Evolutionary conservation across 2,888 invertebrate genomes (phyloP).

Genomic region (Meloe dianella): DNA sequence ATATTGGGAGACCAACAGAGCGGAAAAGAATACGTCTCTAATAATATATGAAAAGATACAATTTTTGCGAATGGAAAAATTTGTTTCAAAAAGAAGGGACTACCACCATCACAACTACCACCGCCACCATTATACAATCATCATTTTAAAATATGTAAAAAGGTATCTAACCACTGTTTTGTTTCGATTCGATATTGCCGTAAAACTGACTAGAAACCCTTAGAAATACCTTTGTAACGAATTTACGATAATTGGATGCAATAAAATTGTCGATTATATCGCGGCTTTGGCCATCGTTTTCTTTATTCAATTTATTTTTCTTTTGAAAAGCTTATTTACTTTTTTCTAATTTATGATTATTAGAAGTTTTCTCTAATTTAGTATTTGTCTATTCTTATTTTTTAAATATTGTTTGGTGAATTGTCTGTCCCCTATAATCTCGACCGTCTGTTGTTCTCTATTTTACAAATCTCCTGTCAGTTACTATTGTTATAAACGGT

Average conservation of each 20-base stretch:
- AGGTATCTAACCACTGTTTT: slow-evolving; percentile 43
- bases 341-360: slow-evolving; percentile 42
- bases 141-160: slow-evolving; percentile 15
- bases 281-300: slow-evolving; percentile 38
- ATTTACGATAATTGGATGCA: slow-evolving; percentile 53
- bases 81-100: slow-evolving; percentile 15
- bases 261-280: slow-evolving; percentile 54
- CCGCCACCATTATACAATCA: not conserved
- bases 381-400: not conserved
- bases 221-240: slow-evolving; percentile 48
- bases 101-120: not conserved
- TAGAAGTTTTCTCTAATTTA: slow-evolving; percentile 31
- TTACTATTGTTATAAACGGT: not conserved
- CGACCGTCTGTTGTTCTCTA: not conserved
- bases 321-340: slow-evolving; percentile 21
- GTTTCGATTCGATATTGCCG: slow-evolving; percentile 47
- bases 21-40: slow-evolving; percentile 56
- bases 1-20: slow-evolving; percentile 52
- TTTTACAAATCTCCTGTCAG: not conserved
- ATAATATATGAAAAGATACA: slow-evolving; percentile 50
- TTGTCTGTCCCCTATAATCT: not conserved
- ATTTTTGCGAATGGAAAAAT: slow-evolving; percentile 7
- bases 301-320: slow-evolving; percentile 34
- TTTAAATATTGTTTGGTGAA: not conserved
- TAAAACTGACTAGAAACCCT: slow-evolving; percentile 50